phyloP scores from a whole-genome alignment of 2,888 invertebrate genomes.

The Zaprionus bogoriensis region DNA sequence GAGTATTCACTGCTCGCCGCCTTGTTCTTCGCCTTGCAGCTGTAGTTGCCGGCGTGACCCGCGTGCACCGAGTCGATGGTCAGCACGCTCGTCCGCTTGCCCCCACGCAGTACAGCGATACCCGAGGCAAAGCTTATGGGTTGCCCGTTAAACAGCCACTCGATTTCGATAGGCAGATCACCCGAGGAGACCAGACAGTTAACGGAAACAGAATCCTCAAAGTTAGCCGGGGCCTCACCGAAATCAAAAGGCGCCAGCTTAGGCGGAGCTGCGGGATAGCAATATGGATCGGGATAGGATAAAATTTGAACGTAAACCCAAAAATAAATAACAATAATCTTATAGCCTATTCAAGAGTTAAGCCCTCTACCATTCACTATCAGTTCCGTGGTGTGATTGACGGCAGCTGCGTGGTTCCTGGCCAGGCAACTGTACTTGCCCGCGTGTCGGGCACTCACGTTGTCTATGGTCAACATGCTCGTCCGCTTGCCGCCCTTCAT shows the following conservation, averaged over 20 bases:
- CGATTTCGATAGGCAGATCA: conserved; percentile 86
- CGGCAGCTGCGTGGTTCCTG: conserved; percentile 87
- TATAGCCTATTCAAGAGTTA: neutral
- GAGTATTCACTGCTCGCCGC: conserved; percentile 85
- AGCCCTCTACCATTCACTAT: conserved; percentile 86
- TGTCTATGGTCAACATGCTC: conserved; percentile 87
- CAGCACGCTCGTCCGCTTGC: conserved; percentile 86
- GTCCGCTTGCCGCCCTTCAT: conserved; percentile 86
- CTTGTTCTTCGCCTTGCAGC: conserved; percentile 88
- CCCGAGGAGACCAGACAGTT: conserved; percentile 89
- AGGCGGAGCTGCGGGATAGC: conserved; percentile 86
- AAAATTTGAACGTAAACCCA: neutral
- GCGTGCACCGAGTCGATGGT: conserved; percentile 87
- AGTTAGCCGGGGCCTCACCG: conserved; percentile 88
- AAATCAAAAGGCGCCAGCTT: conserved; percentile 90
- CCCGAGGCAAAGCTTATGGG: conserved; percentile 83
- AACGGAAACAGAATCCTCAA: conserved; percentile 88
- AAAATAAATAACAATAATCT: neutral
- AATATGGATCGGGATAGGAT: neutral
- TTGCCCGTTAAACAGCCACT: conserved; percentile 86
- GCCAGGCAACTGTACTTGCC: conserved; percentile 91
- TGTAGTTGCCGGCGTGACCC: conserved; percentile 89
- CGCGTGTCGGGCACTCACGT: conserved; percentile 87
- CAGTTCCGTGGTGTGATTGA: conserved; percentile 87
- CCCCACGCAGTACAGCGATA: conserved; percentile 85